Evolutionary conservation across 1,140 invertebrate genomes (phyloP).

Genomic region (Popillia japonica): DNA sequence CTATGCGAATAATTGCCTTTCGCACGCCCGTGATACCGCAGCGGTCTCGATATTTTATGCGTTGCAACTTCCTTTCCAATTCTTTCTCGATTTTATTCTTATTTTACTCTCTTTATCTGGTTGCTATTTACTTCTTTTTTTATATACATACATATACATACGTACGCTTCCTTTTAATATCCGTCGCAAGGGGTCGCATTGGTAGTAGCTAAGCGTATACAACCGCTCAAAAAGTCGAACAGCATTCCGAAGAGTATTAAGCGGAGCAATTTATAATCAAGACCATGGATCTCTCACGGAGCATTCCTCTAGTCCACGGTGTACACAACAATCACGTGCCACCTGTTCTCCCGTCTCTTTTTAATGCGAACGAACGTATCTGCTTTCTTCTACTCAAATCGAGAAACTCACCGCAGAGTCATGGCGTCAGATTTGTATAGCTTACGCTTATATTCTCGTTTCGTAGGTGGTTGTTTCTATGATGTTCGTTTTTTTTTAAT

Average conservation of each 20-base stretch:
- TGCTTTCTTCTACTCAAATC: conserved; percentile 11
- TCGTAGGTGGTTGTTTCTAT: conserved; percentile 5
- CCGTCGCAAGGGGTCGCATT: conserved; percentile 12
- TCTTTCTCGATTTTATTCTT: too few relatives aligned
- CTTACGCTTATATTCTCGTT: neutral
- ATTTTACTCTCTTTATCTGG: too few relatives aligned
- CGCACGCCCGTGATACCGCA: too few relatives aligned
- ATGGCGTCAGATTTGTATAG: neutral
- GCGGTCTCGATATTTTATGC: too few relatives aligned
- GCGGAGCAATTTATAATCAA: conserved; percentile 38
- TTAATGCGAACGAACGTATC: neutral
- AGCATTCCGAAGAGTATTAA: conserved; percentile 38
- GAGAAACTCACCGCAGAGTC: too few relatives aligned
- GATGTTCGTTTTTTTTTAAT: neutral
- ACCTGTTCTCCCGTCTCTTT: conserved; percentile 21
- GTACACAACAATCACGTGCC: conserved; percentile 33
- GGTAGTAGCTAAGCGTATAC: conserved; percentile 21
- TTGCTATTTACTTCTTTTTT: too few relatives aligned
- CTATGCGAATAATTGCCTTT: too few relatives aligned
- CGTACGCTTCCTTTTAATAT: too few relatives aligned
- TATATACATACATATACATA: too few relatives aligned
- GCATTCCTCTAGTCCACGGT: conserved; percentile 26
- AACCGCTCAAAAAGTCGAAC: conserved; percentile 37
- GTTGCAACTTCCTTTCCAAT: too few relatives aligned
- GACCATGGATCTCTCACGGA: conserved; percentile 23